Conservation (phyloP, 2,888 invertebrate genomes). For the Mesorhabditis belari region DNA sequence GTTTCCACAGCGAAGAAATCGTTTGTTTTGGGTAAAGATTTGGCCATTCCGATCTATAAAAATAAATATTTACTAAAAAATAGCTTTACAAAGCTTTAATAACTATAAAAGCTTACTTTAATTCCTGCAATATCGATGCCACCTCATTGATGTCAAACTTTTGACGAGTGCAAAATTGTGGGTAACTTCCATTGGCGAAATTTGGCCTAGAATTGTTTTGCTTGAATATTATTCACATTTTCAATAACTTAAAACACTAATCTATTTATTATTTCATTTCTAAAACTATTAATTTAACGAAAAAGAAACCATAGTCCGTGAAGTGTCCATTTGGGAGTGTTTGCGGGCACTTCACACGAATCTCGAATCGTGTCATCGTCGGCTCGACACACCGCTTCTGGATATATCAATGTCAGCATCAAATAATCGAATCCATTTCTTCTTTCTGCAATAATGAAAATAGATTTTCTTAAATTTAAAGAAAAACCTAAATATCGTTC, state of each 20-base stretch:
- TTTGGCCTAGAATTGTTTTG: no score
- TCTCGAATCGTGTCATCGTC: conserved; percentile 27
- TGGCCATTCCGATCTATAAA: conserved; percentile 21
- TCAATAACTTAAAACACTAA: no score
- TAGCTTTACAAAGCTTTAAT: not conserved
- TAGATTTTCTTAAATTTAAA: no score
- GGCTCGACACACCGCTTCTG: conserved; percentile 29
- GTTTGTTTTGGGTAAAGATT: conserved; percentile 23
- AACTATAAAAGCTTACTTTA: conserved; percentile 8
- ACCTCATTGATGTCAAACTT: conserved; percentile 22
- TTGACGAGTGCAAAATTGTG: conserved; percentile 23
- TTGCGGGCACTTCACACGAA: conserved; percentile 29
- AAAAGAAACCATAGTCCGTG: conserved; percentile 37
- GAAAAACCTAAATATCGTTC: no score
- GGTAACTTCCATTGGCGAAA: conserved; percentile 21
- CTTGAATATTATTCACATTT: no score
- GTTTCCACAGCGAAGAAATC: conserved; percentile 28
- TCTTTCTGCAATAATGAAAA: no score
- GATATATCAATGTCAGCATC: conserved; percentile 31
- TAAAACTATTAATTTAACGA: not conserved
- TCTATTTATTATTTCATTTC: no score
- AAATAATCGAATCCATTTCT: conserved; percentile 27
- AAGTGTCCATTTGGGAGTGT: conserved; percentile 22
- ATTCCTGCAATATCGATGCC: conserved; percentile 11
- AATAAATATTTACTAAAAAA: not conserved